Percentiles rank a stretch among this genome's conserved stretches.
Evolutionary conservation across 2,888 invertebrate species (phyloP).

Genomic region (Tigriopus californicus): DNA sequence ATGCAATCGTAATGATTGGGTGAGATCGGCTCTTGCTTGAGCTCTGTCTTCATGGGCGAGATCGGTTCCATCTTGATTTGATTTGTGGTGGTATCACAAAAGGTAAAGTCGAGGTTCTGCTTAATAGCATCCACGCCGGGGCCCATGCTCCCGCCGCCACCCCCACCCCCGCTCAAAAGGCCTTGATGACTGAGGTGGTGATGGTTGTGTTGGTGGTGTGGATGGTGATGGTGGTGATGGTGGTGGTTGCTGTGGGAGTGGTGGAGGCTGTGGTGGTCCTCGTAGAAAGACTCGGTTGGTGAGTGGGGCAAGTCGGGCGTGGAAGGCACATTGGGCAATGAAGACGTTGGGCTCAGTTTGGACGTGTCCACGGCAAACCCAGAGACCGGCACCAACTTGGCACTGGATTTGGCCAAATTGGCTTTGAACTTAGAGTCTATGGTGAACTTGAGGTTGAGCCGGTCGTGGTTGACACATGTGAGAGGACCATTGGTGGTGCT

Average conservation of each 20-base stretch:
- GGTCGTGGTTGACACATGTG: slow-evolving; percentile 23
- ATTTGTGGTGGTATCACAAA: too few species aligned
- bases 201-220: too few species aligned
- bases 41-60: background rate
- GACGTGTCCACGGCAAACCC: background rate
- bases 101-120: too few species aligned
- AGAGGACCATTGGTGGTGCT: slow-evolving; percentile 9
- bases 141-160: too few species aligned
- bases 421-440: slow-evolving; percentile 35
- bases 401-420: slow-evolving; percentile 20
- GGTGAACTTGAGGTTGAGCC: slow-evolving; percentile 39
- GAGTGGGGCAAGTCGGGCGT: slow-evolving; percentile 1
- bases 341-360: background rate
- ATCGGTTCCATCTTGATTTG: background rate
- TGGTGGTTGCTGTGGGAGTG: too few species aligned
- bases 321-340: background rate
- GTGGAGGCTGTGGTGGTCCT: background rate
- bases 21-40: too few species aligned
- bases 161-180: too few species aligned
- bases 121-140: too few species aligned
- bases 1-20: too few species aligned
- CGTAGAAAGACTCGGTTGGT: slow-evolving; percentile 1
- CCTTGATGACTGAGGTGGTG: too few species aligned
- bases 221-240: too few species aligned
- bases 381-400: background rate